A percentile compares a stretch with the other conserved stretches of the same genome.
These are phyloP conservation scores for Eublepharis macularius DNA, from an alignment of 2,113 vertebrate genomes.

Conservation along the genomic window DNA sequence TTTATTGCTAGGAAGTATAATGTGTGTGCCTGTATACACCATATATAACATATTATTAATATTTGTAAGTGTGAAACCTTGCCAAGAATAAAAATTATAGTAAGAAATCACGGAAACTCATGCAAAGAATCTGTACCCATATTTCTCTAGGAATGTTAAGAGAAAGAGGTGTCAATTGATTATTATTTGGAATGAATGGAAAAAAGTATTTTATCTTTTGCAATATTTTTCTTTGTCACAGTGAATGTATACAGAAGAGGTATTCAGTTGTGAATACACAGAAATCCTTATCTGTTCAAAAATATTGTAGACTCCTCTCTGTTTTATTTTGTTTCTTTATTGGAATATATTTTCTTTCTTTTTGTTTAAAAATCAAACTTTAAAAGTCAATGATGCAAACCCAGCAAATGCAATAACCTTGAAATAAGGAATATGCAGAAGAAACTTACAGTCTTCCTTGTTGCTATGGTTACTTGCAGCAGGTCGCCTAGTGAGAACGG, in stretches of 20 bases:
- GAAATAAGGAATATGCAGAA: conserved; percentile 65
- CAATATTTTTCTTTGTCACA: conserved; percentile 11
- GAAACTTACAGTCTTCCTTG: conserved; percentile 85
- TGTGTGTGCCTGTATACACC: fast-evolving
- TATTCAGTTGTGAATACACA: background rate
- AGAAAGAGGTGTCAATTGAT: conserved; percentile 10
- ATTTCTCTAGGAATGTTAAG: background rate
- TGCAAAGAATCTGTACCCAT: background rate
- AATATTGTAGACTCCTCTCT: background rate
- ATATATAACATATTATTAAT: background rate
- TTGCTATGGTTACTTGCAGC: conserved; percentile 98
- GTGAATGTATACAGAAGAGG: conserved; percentile 9
- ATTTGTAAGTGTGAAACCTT: background rate
- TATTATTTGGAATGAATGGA: background rate
- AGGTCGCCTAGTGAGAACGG: conserved; percentile 92
- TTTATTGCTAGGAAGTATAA: background rate
- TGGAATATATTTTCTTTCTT: background rate
- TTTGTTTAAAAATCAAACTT: conserved; percentile 46
- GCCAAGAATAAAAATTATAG: conserved; percentile 4
- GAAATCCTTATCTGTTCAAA: conserved; percentile 18
- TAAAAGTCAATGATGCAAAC: conserved; percentile 57
- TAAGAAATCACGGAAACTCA: background rate
- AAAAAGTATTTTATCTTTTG: conserved; percentile 32
- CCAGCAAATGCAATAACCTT: conserved; percentile 72
- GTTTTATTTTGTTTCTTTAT: background rate